Evolutionary conservation across 2,888 invertebrate genomes (phyloP).

Genomic region (Syritta pipiens): DNA sequence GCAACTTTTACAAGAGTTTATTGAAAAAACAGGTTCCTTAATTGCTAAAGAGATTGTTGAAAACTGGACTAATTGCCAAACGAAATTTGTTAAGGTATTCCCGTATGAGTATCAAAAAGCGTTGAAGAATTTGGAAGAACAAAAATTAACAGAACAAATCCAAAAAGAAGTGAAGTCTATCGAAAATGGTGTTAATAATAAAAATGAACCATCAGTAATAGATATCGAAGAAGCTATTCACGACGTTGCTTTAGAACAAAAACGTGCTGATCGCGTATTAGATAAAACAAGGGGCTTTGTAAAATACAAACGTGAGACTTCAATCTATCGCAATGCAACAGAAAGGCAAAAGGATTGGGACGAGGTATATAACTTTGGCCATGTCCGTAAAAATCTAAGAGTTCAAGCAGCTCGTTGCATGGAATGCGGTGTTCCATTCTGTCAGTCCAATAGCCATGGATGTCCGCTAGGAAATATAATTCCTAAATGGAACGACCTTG

Average conservation of each 20-base stretch:
- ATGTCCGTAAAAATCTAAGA: constrained; percentile 92
- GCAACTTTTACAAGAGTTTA: constrained; percentile 90
- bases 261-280: constrained; percentile 88
- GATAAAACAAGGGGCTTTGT: constrained; percentile 96
- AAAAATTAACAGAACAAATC: constrained; percentile 74
- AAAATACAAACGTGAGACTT: constrained; percentile 94
- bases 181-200: constrained; percentile 77
- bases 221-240: constrained; percentile 95
- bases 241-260: constrained; percentile 88
- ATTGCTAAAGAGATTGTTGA: constrained; percentile 89
- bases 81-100: constrained; percentile 96
- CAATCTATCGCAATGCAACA: constrained; percentile 91
- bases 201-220: constrained; percentile 81
- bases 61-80: constrained; percentile 88
- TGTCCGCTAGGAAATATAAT: constrained; percentile 99
- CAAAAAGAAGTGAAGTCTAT: constrained; percentile 71
- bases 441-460: constrained; percentile 93
- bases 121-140: constrained; percentile 84
- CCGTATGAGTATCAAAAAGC: constrained; percentile 97
- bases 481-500: constrained; percentile 98
- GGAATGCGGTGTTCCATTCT: constrained; percentile 99
- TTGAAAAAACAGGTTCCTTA: constrained; percentile 91
- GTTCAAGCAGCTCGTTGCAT: constrained; percentile 97
- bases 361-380: constrained; percentile 94
- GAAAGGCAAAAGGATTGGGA: constrained; percentile 96